Conservation (phyloP, 2,888 invertebrate genomes). For the Ennomos fuscantarius region DNA sequence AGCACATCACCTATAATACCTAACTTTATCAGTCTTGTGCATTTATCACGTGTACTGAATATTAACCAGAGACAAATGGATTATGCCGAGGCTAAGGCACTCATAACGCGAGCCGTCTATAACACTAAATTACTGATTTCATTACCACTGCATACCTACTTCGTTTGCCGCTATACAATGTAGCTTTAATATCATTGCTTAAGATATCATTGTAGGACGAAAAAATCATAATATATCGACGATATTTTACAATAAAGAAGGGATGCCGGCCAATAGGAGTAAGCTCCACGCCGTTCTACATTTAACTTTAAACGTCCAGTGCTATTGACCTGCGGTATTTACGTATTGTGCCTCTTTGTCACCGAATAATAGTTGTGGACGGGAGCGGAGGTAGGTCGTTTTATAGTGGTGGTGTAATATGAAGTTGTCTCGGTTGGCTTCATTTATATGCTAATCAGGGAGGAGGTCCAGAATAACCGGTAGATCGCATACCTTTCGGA, state of each 20-base stretch:
- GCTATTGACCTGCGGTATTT: constrained; percentile 50
- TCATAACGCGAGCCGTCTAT: constrained; percentile 47
- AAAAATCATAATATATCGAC: constrained; percentile 63
- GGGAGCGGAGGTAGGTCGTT: constrained; percentile 48
- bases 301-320: constrained; percentile 62
- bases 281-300: constrained; percentile 47
- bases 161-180: constrained; percentile 60
- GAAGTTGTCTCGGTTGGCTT: constrained; percentile 79
- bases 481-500: constrained; percentile 51
- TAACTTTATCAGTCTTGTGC: background rate
- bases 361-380: constrained; percentile 29
- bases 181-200: constrained; percentile 65
- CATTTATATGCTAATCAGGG: constrained; percentile 82
- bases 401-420: constrained; percentile 64
- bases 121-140: constrained; percentile 74
- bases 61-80: constrained; percentile 44
- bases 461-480: constrained; percentile 73
- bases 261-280: constrained; percentile 50
- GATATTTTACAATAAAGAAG: constrained; percentile 68
- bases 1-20: background rate
- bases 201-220: constrained; percentile 62
- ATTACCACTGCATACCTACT: constrained; percentile 55
- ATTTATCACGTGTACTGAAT: constrained; percentile 38
- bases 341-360: constrained; percentile 35
- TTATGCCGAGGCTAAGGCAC: constrained; percentile 51